A percentile compares a stretch with the other conserved stretches of the same genome.
phyloP scores from a whole-genome alignment of 2,888 invertebrate genomes.

The Operophtera brumata region DNA sequence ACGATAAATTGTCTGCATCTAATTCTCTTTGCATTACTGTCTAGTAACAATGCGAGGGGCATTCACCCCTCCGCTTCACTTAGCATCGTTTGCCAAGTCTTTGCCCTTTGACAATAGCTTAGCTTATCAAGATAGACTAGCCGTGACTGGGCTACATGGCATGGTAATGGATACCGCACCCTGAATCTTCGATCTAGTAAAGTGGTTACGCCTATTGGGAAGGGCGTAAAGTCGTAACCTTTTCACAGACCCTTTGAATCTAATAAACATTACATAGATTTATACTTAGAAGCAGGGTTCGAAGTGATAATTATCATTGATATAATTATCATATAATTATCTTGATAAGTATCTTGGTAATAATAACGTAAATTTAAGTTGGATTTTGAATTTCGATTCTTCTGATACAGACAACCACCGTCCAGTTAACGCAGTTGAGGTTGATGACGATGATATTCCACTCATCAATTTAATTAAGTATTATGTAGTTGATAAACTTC shows the following conservation, averaged over 20 bases:
- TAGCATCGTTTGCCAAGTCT: neutral
- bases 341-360: no score
- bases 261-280: neutral
- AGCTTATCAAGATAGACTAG: conserved; percentile 23
- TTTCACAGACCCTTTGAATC: conserved; percentile 15
- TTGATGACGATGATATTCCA: no score
- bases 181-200: conserved; percentile 24
- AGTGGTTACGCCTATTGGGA: conserved; percentile 36
- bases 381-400: no score
- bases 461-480: no score
- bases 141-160: conserved; percentile 25
- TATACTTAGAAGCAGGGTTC: no score
- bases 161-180: conserved; percentile 33
- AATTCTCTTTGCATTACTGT: neutral
- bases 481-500: no score
- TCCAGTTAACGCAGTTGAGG: no score
- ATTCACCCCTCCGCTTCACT: conserved; percentile 7
- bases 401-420: no score
- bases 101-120: conserved; percentile 19
- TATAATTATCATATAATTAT: no score
- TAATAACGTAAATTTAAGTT: no score
- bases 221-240: conserved; percentile 35
- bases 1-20: neutral
- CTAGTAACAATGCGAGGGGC: neutral
- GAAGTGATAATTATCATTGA: no score